These are phyloP conservation scores for Cybosia mesomella DNA, from an alignment of 2,888 invertebrate species.

Conservation along the genomic window DNA sequence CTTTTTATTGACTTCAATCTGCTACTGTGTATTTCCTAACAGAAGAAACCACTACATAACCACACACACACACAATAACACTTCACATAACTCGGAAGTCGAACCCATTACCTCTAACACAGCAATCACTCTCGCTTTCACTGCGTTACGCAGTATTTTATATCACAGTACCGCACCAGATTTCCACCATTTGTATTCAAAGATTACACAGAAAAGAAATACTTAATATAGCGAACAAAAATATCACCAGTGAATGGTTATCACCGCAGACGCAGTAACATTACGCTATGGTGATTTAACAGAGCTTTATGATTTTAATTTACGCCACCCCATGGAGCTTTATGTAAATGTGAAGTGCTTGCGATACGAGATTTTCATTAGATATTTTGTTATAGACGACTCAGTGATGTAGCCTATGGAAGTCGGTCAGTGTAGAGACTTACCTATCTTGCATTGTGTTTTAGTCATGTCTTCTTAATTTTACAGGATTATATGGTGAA, in stretches of 20 bases:
- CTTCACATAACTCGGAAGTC: neutral
- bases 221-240: conserved; percentile 39
- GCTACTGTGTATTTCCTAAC: neutral
- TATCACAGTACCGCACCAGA: neutral
- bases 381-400: conserved; percentile 14
- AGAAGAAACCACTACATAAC: neutral
- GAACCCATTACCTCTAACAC: neutral
- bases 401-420: neutral
- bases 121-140: neutral
- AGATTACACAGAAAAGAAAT: neutral
- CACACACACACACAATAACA: neutral
- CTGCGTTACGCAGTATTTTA: neutral
- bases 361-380: conserved; percentile 39
- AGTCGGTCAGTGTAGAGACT: too few relatives aligned
- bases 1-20: neutral
- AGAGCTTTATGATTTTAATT: conserved; percentile 61
- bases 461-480: too few relatives aligned
- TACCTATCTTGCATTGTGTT: too few relatives aligned
- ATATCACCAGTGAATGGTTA: conserved; percentile 45
- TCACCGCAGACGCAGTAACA: conserved; percentile 29
- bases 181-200: neutral
- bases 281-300: conserved; percentile 48
- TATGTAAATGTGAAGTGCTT: conserved; percentile 52
- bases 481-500: too few relatives aligned
- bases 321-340: conserved; percentile 47